Conservation (phyloP, 1,140 invertebrate species). For the Bombus confusus region DNA sequence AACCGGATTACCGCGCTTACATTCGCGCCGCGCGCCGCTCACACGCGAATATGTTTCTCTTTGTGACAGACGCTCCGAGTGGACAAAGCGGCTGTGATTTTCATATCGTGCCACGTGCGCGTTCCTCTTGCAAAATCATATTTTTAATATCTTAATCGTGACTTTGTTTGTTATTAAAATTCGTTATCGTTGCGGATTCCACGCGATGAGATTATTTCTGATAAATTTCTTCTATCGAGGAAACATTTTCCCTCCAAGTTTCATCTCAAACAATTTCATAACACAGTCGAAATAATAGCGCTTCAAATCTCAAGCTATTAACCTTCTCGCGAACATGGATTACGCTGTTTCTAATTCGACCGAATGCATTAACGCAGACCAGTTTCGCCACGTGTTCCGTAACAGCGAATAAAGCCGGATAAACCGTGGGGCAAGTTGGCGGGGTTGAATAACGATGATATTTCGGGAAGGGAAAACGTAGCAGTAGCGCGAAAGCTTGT, state of each 20-base stretch:
- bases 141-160: neutral
- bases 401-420: neutral
- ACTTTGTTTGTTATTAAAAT: neutral
- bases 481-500: neutral
- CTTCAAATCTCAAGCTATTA: neutral
- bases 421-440: neutral
- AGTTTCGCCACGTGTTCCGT: neutral
- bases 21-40: neutral
- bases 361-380: neutral
- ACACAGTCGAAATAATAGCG: neutral
- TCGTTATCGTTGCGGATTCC: too few species aligned
- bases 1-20: conserved; percentile 43
- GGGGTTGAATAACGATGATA: neutral
- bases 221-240: too few species aligned
- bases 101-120: neutral
- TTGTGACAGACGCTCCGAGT: neutral
- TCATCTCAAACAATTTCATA: too few species aligned
- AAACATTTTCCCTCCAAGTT: too few species aligned
- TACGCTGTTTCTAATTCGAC: neutral
- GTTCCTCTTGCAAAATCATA: neutral
- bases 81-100: conserved; percentile 22
- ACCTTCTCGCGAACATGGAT: neutral
- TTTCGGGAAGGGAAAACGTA: neutral
- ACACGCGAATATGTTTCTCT: neutral
- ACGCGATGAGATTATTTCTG: too few species aligned